These are phyloP conservation scores for Gymnocheta viridis DNA, from an alignment of 2,888 invertebrate species.

Conservation along the genomic window DNA sequence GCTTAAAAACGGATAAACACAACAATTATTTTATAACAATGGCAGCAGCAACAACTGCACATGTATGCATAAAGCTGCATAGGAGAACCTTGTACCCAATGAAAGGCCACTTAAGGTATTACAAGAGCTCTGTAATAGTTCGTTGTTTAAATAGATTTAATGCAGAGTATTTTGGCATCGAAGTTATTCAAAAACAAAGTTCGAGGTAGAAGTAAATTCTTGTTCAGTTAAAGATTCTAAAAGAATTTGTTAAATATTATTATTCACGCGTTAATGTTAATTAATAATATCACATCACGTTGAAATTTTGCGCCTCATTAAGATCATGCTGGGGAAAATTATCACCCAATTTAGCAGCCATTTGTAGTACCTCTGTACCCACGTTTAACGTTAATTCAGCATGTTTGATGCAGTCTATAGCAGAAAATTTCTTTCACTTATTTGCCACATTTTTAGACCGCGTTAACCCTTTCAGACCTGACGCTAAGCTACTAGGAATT, in stretches of 20 bases:
- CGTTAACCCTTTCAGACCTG: no score
- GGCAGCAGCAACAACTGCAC: conserved; percentile 10
- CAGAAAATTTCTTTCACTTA: no score
- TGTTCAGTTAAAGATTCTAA: not conserved
- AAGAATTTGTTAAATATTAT: not conserved
- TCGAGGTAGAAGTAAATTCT: not conserved
- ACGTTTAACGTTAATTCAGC: no score
- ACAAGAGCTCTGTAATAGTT: conserved; percentile 43
- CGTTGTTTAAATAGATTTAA: conserved; percentile 48
- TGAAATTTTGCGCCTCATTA: no score
- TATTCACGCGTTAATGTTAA: not conserved
- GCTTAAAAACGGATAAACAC: conserved; percentile 50
- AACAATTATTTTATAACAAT: conserved; percentile 30
- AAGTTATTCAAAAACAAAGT: not conserved
- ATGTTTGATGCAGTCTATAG: no score
- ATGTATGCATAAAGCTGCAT: no score
- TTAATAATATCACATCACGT: no score
- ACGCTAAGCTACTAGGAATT: no score
- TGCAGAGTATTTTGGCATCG: conserved; percentile 12
- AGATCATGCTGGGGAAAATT: no score
- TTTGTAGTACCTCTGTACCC: no score
- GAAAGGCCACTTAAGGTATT: conserved; percentile 41
- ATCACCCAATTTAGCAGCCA: no score
- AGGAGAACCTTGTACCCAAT: not conserved
- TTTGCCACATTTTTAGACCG: no score